These are phyloP conservation scores for Melanogrammus aeglefinus DNA, from an alignment of 2,797 vertebrate genomes.

Conservation along the genomic window DNA sequence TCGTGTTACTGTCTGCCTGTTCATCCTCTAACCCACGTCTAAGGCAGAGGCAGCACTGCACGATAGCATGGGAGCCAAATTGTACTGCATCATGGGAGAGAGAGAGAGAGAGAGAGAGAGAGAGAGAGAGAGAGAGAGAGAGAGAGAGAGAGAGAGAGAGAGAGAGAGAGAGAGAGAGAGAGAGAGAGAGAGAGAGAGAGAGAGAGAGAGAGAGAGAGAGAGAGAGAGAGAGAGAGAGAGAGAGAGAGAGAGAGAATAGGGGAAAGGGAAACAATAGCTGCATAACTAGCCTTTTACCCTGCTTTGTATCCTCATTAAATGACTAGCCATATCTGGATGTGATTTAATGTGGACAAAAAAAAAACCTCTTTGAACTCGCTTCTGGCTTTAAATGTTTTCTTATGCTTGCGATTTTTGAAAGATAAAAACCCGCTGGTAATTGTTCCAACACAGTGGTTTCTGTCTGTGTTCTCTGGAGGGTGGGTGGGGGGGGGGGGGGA, in stretches of 20 bases:
- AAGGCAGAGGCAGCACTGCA: too few species aligned
- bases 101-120: too few species aligned
- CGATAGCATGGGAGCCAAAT: too few species aligned
- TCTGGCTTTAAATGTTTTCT: constrained; percentile 22
- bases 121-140: background rate
- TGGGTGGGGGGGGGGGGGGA: constrained; percentile 5
- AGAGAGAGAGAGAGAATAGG: constrained; percentile 3
- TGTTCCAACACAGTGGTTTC: constrained; percentile 6
- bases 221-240: constrained; percentile 4
- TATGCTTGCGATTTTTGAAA: constrained; percentile 16
- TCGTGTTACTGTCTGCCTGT: too few species aligned
- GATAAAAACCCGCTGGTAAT: constrained; percentile 22
- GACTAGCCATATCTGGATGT: constrained; percentile 32
- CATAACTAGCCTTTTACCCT: constrained; percentile 30
- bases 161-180: constrained; percentile 15
- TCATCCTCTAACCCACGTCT: too few species aligned
- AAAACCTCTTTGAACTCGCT: constrained; percentile 7
- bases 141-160: constrained; percentile 13
- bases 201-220: constrained; percentile 15
- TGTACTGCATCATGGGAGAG: too few species aligned
- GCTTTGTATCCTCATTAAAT: constrained; percentile 33
- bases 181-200: background rate
- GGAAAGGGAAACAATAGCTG: background rate
- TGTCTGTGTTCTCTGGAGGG: background rate
- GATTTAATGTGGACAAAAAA: constrained; percentile 25